A percentile compares a stretch with the other conserved stretches of the same genome.
These are phyloP conservation scores for Dendrolimus kikuchii DNA, from an alignment of 1,140 invertebrate species.

Conservation along the genomic window DNA sequence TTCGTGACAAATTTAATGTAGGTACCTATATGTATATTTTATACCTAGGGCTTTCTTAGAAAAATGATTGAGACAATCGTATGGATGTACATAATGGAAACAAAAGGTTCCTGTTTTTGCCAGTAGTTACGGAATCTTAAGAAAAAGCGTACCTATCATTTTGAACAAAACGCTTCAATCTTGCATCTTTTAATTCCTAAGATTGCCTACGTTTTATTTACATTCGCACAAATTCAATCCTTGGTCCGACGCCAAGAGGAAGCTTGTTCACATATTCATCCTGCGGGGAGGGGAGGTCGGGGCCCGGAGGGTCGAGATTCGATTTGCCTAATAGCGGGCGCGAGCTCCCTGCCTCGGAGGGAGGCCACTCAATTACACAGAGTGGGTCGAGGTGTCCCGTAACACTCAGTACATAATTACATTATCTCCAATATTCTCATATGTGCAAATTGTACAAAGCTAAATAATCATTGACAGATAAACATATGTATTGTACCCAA, in stretches of 20 bases:
- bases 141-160: too few species aligned
- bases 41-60: too few species aligned
- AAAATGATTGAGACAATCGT: too few species aligned
- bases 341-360: slow-evolving; percentile 21
- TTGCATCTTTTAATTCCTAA: too few species aligned
- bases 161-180: too few species aligned
- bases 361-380: slow-evolving; percentile 63
- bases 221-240: slow-evolving; percentile 63
- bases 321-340: slow-evolving; percentile 67
- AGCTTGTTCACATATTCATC: slow-evolving; percentile 44
- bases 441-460: slow-evolving; percentile 9
- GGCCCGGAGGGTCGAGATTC: slow-evolving; percentile 44
- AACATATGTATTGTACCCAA: too few species aligned
- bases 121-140: too few species aligned
- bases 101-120: too few species aligned
- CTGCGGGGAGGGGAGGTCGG: slow-evolving; percentile 14
- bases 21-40: too few species aligned
- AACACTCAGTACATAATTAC: slow-evolving; percentile 62
- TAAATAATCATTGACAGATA: too few species aligned
- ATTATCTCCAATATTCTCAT: slow-evolving; percentile 45
- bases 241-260: slow-evolving; percentile 49
- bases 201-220: slow-evolving; percentile 47
- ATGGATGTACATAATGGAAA: too few species aligned
- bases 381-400: slow-evolving; percentile 60
- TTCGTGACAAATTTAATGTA: too few species aligned